phyloP scores from a whole-genome alignment of 2,797 vertebrate species.

The Alca torda region DNA sequence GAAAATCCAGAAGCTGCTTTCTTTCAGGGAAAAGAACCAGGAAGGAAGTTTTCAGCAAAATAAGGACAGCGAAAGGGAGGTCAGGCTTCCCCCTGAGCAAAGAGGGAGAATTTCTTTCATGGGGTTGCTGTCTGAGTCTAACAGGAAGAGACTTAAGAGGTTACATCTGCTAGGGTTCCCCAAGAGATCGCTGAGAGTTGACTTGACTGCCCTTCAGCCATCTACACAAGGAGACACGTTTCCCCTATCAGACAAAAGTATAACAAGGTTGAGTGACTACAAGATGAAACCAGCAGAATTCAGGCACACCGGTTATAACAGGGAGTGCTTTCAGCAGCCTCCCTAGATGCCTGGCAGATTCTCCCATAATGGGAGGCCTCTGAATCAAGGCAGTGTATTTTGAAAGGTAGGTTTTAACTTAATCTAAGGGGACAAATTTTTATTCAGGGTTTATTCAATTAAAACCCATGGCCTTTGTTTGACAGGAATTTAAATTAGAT shows the following conservation, averaged over 20 bases:
- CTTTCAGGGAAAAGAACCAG: conserved; percentile 52
- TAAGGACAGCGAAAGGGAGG: conserved; percentile 20
- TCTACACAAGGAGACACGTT: neutral
- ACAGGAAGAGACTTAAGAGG: conserved; percentile 67
- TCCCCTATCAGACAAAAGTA: neutral
- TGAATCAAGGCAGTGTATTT: neutral
- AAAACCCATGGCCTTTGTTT: neutral
- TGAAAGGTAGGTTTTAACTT: neutral
- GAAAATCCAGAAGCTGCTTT: conserved; percentile 59
- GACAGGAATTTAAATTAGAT: neutral
- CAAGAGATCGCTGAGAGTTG: conserved; percentile 3
- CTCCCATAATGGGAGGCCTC: neutral
- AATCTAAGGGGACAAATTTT: neutral
- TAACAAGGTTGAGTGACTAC: neutral
- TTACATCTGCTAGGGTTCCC: conserved; percentile 58
- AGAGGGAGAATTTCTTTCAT: conserved; percentile 55
- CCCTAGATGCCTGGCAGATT: fast-evolving
- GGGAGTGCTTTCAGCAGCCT: neutral
- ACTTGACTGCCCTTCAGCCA: conserved; percentile 33
- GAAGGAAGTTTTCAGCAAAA: conserved; percentile 69
- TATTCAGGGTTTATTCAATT: neutral
- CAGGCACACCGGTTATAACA: neutral
- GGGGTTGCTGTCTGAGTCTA: conserved; percentile 23
- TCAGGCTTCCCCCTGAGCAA: conserved; percentile 58
- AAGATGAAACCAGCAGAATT: neutral